A percentile compares a stretch with the other conserved stretches of the same genome.
phyloP scores from a whole-genome alignment of 2,888 invertebrate species.

The Brenthis ino region DNA sequence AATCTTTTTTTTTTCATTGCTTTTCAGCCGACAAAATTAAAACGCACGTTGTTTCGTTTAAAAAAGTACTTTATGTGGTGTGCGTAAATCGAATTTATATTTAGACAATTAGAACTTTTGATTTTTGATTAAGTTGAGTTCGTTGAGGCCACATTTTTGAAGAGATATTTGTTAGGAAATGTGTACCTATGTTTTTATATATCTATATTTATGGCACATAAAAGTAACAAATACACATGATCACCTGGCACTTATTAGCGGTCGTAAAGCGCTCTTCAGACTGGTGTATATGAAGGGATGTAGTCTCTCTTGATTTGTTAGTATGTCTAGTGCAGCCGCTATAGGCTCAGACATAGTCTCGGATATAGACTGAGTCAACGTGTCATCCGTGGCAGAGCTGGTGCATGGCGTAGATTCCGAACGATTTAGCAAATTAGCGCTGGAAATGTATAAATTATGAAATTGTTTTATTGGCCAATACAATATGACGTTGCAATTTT shows the following conservation, averaged over 20 bases:
- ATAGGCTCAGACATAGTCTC: slow-evolving; percentile 46
- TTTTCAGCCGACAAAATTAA: too few relatives aligned
- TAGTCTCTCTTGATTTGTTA: slow-evolving; percentile 88
- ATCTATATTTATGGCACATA: too few relatives aligned
- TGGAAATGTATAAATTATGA: slow-evolving; percentile 47
- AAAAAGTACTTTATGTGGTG: too few relatives aligned
- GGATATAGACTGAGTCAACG: slow-evolving; percentile 38
- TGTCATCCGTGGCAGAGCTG: slow-evolving; percentile 44
- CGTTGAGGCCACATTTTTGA: not conserved
- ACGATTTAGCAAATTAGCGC: slow-evolving; percentile 53
- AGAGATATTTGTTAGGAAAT: not conserved
- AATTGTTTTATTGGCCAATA: not conserved
- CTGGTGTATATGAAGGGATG: slow-evolving; percentile 90
- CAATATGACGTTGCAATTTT: not conserved
- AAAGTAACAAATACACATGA: slow-evolving; percentile 25
- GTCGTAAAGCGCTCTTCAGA: slow-evolving; percentile 88
- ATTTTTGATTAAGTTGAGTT: too few relatives aligned
- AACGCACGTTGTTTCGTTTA: too few relatives aligned
- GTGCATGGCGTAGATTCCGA: slow-evolving; percentile 55
- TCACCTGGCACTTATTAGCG: slow-evolving; percentile 85
- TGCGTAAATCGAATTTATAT: too few relatives aligned
- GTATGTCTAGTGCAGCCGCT: slow-evolving; percentile 67
- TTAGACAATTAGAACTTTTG: too few relatives aligned
- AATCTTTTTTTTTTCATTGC: too few relatives aligned
- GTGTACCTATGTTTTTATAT: too few relatives aligned